Evolutionary conservation across 2,888 invertebrate genomes (phyloP).

Genomic region (Agrochola circellaris): DNA sequence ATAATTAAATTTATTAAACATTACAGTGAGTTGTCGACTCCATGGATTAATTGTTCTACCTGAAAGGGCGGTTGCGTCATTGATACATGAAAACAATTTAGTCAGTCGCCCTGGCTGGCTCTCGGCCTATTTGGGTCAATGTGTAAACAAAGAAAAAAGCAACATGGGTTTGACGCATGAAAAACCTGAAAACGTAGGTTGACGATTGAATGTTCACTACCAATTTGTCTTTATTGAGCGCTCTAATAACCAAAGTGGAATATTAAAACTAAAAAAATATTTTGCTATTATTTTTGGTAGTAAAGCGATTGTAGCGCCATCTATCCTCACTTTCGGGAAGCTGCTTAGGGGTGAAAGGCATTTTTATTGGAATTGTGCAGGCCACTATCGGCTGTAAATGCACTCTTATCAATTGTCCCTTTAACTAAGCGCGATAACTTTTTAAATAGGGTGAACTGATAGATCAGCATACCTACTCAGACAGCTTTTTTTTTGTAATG

Average conservation of each 20-base stretch:
- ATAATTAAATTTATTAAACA: too few species aligned
- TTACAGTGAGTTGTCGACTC: background rate
- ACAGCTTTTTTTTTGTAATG: too few species aligned
- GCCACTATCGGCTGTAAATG: background rate
- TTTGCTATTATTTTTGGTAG: background rate
- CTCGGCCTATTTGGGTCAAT: slow-evolving; percentile 50
- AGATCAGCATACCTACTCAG: background rate
- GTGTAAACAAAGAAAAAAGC: slow-evolving; percentile 50
- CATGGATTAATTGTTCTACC: background rate
- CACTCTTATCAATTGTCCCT: background rate
- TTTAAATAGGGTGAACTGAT: too few species aligned
- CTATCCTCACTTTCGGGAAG: slow-evolving; percentile 4
- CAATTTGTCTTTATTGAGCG: background rate
- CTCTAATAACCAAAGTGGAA: background rate
- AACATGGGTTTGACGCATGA: background rate
- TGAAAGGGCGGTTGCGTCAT: slow-evolving; percentile 41
- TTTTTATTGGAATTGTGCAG: background rate
- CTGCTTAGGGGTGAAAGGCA: background rate
- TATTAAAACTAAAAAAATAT: background rate
- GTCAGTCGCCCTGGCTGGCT: slow-evolving; percentile 25
- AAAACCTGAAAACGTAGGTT: background rate
- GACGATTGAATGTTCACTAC: background rate
- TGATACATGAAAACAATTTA: slow-evolving; percentile 53
- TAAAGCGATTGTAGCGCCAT: slow-evolving; percentile 14
- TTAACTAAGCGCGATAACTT: background rate